Evolutionary conservation across 2,113 vertebrate genomes (phyloP), one percentile per base, ranked within the genome.

Genomic region (Mormyrus lacerda): DNA sequence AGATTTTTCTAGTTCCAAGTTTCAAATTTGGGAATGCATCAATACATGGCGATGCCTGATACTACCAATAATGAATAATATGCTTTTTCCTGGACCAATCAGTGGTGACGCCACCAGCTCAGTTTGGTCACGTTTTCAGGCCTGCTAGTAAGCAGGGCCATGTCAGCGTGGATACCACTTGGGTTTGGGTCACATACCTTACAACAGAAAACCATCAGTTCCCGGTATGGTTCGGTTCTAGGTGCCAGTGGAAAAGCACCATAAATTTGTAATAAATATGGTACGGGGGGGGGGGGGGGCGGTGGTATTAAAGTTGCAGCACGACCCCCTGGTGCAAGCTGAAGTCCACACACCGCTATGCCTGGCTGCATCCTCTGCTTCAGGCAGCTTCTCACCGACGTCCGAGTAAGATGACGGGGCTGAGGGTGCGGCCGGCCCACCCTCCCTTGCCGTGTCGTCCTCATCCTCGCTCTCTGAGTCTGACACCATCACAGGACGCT

Each of bases 401-500:
- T 96, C 95, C 73, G 96, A 96, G 58, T 96, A 96, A 91, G 90
- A 91, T 93, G 95, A 95, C 89, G 95, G 65, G 94, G 91, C 92
- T 24, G 93, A 92, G 53, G 92, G 90, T 19, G 79, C 69, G 27
- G 93, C 88, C 89, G 88, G 93, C 87, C 90, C 96, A 90, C 95
- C 93, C 69, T 93, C 91, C 51, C 94, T 92, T 39, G 95, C 65
- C 87, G 90, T 94, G 19, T 97, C 96, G 83, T 98, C 98, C 73
- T 99, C 98, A 82, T 99, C 98, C 87, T 99, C 98, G 65, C 98
- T 99, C 93, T 99, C 98, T 1, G 98, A 99, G 93, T 99, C 98
- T 0, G 97, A 97, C 82, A 97, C 95, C 88, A 96, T 97, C 91
- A 97, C 94, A 4, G 97, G 96, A 48, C 96, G 89, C 92, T 97